Base-by-base conservation (phyloP, 2,113 vertebrate genomes). In the Nansenia antarctica region DNA sequence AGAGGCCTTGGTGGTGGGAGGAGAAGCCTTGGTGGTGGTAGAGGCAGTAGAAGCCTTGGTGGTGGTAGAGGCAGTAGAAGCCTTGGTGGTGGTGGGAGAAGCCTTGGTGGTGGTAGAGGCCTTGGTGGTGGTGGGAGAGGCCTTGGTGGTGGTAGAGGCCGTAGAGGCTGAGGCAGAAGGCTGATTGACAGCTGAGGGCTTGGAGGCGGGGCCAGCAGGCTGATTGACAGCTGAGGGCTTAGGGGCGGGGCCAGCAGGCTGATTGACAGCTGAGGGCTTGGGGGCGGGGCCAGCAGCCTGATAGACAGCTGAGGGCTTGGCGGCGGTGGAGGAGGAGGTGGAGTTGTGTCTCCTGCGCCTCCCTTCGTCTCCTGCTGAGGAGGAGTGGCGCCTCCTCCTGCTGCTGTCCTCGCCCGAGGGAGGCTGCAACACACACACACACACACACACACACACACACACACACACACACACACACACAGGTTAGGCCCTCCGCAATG, bases 391-490 rank as follows among this genome's bases (percentile, higher is more conserved):
- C 84, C 92, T 93, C 82, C 91, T 95, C 80, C 92, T 91, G 77
- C 92, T 91, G 62, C 80, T 88, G 64, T 95, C 94, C 70, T 97
- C 96, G 84, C 91, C 90, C 59, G 93, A 85, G 2, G 95, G 95
- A 80, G 96, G 95, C 97, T 99, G 90, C 68, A 88, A 80, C 42
- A 26, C 65, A n/a, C 29, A n/a, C 32, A 68, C 55, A 20, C 15
- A 74, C 20, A 24, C 9, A 35, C 47, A 39, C 7, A 61, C n/a
- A n/a, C n/a, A n/a, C n/a, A n/a, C n/a, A n/a, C n/a, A n/a, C n/a
- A n/a, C n/a, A n/a, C n/a, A n/a, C n/a, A n/a, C n/a, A n/a, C n/a
- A n/a, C n/a, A n/a, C n/a, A n/a, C n/a, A n/a, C n/a, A n/a, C n/a
- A n/a, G n/a, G n/a, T n/a, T n/a, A n/a, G n/a, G n/a, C n/a, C n/a